Conservation (phyloP, 2,888 invertebrate genomes). For the Nezara viridula region DNA sequence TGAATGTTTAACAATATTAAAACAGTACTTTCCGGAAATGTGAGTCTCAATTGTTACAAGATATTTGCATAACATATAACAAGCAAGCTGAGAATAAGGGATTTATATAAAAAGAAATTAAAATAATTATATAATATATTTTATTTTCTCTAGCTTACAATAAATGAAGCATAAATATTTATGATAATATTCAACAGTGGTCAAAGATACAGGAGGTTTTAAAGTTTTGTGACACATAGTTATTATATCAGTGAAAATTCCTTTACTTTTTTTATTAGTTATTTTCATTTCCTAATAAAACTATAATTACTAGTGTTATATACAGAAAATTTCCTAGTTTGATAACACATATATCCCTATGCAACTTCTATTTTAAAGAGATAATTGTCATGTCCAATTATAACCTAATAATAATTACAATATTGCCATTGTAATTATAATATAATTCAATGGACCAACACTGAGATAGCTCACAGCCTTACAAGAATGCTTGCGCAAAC, state of each 20-base stretch:
- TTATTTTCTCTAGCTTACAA: conserved; percentile 52
- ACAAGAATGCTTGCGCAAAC: conserved; percentile 51
- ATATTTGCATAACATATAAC: no score
- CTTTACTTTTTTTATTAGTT: conserved; percentile 2
- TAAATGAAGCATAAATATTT: conserved; percentile 53
- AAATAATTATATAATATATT: conserved; percentile 51
- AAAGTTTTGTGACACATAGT: conserved; percentile 31
- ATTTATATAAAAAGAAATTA: no score
- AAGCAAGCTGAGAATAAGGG: background rate
- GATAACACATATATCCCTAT: conserved; percentile 21
- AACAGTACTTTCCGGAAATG: no score
- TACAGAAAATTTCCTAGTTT: conserved; percentile 48
- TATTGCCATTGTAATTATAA: background rate
- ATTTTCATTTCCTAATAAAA: conserved; percentile 36
- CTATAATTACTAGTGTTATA: conserved; percentile 10
- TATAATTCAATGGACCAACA: conserved; percentile 37
- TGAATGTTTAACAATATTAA: no score
- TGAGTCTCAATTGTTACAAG: no score
- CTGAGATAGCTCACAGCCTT: conserved; percentile 56
- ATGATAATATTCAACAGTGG: conserved; percentile 34
- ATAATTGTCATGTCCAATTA: background rate
- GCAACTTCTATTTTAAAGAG: conserved; percentile 27
- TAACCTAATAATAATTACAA: conserved; percentile 13
- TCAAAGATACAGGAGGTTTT: conserved; percentile 52
- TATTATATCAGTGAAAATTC: conserved; percentile 13